Evolutionary conservation across 2,888 invertebrate species (phyloP).

Genomic region (Rotaria sp.): DNA sequence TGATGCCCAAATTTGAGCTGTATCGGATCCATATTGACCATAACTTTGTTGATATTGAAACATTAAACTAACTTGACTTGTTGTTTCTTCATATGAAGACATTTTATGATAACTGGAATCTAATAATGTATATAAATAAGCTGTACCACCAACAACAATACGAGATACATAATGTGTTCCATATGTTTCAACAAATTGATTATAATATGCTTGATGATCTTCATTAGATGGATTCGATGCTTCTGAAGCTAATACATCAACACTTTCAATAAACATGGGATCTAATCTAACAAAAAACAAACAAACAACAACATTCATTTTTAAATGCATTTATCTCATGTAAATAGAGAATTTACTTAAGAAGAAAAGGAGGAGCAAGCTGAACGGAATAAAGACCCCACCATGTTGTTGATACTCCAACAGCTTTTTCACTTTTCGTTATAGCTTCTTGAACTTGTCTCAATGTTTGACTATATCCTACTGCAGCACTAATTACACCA

Average conservation of each 20-base stretch:
- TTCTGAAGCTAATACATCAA: neutral
- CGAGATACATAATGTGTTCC: conserved; percentile 4
- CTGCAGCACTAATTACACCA: neutral
- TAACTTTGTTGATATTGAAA: neutral
- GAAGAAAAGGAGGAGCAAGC: neutral
- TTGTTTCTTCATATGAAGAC: neutral
- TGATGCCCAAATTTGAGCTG: too few relatives aligned
- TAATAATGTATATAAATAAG: neutral
- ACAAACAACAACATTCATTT: too few relatives aligned
- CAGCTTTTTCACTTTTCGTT: neutral
- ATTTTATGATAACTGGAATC: neutral
- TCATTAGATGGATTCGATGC: neutral
- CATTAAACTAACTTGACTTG: neutral
- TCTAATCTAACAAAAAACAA: neutral
- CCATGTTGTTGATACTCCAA: neutral
- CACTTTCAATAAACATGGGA: neutral
- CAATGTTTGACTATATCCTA: neutral
- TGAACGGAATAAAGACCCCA: neutral
- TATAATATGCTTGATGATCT: neutral
- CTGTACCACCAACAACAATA: neutral
- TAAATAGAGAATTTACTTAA: neutral
- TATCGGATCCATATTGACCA: neutral
- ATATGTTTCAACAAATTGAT: neutral
- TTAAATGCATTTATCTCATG: too few relatives aligned
- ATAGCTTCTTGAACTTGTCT: neutral